Evolutionary conservation across 2,797 vertebrate species (phyloP), one percentile per base, ranked within the genome.

Genomic region (Syndactyla subalaris): DNA sequence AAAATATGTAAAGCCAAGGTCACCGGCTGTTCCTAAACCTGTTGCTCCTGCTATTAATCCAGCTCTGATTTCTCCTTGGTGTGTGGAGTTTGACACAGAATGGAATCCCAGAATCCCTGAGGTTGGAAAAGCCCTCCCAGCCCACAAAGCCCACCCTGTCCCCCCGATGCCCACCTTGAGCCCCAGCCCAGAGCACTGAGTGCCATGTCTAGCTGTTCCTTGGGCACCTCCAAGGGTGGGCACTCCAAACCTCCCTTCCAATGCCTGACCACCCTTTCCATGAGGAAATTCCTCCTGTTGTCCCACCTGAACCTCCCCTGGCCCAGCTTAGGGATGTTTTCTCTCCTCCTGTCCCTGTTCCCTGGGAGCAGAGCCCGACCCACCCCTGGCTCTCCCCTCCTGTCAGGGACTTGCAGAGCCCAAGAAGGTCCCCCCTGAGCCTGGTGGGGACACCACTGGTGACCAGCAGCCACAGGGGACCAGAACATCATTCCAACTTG

Each of bases 111-210:
- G 57, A 32, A 18, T 51, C 57, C 29, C 5, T 26, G 16, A 63
- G 20, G 29, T 4, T 39, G 57, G 45, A 16, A 71, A 58, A 71
- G 20, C 22, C 20, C 58, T 32, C 45, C 45, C 13, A 46, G n/a
- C 1, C 36, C 32, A 22, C 2, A 0, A 6, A 83, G 9, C 18
- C 17, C 76, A 67, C 3, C 9, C 26, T 74, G 30, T 46, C 29
- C 6, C 29, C 6, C 29, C 12, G 9, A 34, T 11, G 4, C 36
- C 29, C 49, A 57, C 5, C 27, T 10, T 70, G n/a, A 19, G 23
- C 17, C 29, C 45, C 72, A 76, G 57, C 36, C 48, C 87, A 70
- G 1, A 36, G 41, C 62, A 32, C 55, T 12, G 30, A 68, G 48
- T 17, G 55, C 63, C 36, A 67, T 2, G 0, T 13, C 58, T 72